Conservation (phyloP, 2,888 invertebrate species). For the Bugula neritina region DNA sequence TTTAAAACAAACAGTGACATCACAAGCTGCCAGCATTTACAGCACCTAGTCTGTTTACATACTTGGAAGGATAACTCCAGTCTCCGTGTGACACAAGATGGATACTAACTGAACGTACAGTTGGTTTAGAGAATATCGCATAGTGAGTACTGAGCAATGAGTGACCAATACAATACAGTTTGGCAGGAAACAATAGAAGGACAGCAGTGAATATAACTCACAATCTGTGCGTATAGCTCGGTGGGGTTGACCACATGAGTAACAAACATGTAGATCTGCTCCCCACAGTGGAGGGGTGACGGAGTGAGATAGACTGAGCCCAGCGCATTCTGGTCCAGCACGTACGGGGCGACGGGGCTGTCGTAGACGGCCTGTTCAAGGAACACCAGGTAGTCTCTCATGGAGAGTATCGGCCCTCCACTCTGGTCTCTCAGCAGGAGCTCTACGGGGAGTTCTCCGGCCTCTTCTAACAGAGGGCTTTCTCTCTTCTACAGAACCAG, state of each 20-base stretch:
- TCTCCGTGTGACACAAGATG: no score
- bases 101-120: no score
- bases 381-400: constrained; percentile 18
- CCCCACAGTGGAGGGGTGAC: neutral
- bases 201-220: no score
- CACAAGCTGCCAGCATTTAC: no score
- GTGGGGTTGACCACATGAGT: constrained; percentile 10
- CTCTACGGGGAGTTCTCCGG: neutral
- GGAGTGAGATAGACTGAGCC: constrained; percentile 2
- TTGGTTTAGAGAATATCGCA: no score
- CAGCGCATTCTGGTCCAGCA: neutral
- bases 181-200: no score
- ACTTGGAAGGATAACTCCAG: no score
- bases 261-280: neutral
- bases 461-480: neutral
- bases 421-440: constrained; percentile 6
- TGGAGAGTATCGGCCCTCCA: neutral
- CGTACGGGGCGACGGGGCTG: neutral
- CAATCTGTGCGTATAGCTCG: constrained; percentile 3
- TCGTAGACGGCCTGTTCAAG: constrained; percentile 7
- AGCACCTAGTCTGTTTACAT: no score
- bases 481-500: neutral
- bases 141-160: no score
- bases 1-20: no score
- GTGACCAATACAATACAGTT: no score